Base-by-base conservation (phyloP, 2,888 invertebrate species). In the Xylota sylvarum region DNA sequence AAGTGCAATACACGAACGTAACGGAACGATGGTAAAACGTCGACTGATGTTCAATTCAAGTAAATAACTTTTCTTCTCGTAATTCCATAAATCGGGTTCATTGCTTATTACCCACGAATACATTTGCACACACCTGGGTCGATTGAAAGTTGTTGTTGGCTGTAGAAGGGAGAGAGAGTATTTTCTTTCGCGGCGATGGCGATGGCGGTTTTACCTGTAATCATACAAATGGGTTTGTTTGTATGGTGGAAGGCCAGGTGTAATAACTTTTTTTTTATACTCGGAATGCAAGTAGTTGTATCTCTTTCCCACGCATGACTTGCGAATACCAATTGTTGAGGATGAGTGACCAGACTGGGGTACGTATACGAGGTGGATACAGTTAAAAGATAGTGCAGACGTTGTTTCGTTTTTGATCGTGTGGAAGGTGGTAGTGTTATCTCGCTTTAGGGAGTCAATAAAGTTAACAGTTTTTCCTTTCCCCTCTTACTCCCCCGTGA, bases 11-110 rank as follows among this genome's bases (percentile, higher is more conserved):
- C 70, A 76, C 81, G 70, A 85, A 82, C 73, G 73, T 70, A 82
- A 78, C 81, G 72, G 82, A 77, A 73, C 81, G 86, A 82, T 86
- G 82, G 86, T 82, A 86, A 86, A 86, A 86, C 82, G 86, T 82
- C 86, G 86, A 86, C 86, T 86, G 86, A 77, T 73, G 60, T 78
- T 67, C 14, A 64, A 40, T 46, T 77, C 76, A 72, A 80, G 81
- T 81, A 86, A 86, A 86, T 86, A 82, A 78, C 72, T 80, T 84
- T 83, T 80, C 70, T 74, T 72, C 69, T 67, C 77, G 76, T 82
- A 73, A 78, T 78, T 78, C 73, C 81, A 73, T 64, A 67, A 86
- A 77, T 73, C 73, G 82, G 69, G 77, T 82, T 77, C 73, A 78
- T 77, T 78, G 82, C 86, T 77, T 86, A 82, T 78, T 78, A 62